A percentile compares a stretch with the other conserved stretches of the same genome.
Evolutionary conservation across 2,888 invertebrate species (phyloP).

Genomic region (Odontocerum albicorne): DNA sequence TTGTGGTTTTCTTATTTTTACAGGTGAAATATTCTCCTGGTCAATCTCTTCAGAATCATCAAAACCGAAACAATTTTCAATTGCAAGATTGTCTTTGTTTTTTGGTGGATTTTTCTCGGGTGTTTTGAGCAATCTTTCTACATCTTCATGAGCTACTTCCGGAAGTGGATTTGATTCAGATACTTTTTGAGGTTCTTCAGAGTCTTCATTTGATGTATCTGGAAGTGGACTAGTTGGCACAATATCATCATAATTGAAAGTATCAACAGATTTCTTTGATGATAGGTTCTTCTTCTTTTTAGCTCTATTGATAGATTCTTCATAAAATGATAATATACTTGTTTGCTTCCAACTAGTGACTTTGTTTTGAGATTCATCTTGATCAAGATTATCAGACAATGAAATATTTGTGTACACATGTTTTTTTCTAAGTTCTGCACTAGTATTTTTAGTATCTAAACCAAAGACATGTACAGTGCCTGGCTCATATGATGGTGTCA

Average conservation of each 20-base stretch:
- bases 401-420: conserved; percentile 6
- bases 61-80: conserved; percentile 51
- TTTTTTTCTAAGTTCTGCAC: not conserved
- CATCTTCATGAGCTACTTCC: not conserved
- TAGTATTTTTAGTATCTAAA: conserved; percentile 4
- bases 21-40: conserved; percentile 50
- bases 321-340: conserved; percentile 50
- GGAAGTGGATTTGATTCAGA: not conserved
- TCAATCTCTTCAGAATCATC: conserved; percentile 49
- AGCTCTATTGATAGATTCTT: conserved; percentile 29
- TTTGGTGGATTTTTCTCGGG: conserved; percentile 4
- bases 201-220: not conserved
- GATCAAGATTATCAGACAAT: not conserved
- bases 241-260: conserved; percentile 20
- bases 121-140: no score
- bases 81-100: conserved; percentile 7
- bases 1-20: conserved; percentile 38
- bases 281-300: conserved; percentile 19
- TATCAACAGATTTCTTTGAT: conserved; percentile 18
- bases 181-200: not conserved
- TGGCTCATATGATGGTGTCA: conserved; percentile 55
- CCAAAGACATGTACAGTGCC: conserved; percentile 32
- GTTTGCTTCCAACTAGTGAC: conserved; percentile 48
- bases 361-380: conserved; percentile 37
- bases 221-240: conserved; percentile 8